Base-by-base conservation (phyloP, 2,888 invertebrate genomes). In the Lagria hirta region DNA sequence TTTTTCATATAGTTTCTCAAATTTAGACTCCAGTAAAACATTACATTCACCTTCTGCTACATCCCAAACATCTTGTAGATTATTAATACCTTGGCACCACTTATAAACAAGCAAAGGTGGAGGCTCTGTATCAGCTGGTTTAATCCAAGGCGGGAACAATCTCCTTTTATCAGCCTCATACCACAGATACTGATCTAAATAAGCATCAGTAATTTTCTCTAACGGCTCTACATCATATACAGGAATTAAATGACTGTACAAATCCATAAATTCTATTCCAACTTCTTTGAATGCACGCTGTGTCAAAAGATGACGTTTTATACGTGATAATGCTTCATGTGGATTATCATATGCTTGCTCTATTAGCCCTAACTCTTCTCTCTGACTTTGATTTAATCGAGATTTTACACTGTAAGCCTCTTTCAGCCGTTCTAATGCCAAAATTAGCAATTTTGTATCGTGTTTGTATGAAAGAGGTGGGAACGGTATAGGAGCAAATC, bases 261-360 rank as follows among this genome's bases (percentile, higher is more conserved):
- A 78, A 70, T 99, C 99, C 99, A 99, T 99, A 72, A 99, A 99
- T 72, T 99, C 99, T 62, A 99, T 99, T 24, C 98, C 97, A 43
- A 88, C 94, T 82, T 98, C 98, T 76, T 99, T 97, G 68, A 98
- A 99, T 5, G 96, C 93, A 71, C 99, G 81, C 73, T 98, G 98
- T 0, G 99, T 99, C 3, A 99, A 78, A 66, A 99, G 78, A 75
- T 99, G 99, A 81, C 99, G 91, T 70, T 99, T 99, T 64, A 99
- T 99, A 64, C 99, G 86, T 0, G 98, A 98, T 53, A 99, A 73
- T 0, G 99, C 99, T 72, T 99, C 99, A 68, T 99, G 99, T 14
- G 99, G 99, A 75, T 99, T 99, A 69, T 99, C 99, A 63, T 99
- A 99, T 0, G 99, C 99, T 73, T 99, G 99, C 70, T 99, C 99